Base-by-base conservation (phyloP, 2,888 invertebrate species). In the Siphonodentalium dalli region DNA sequence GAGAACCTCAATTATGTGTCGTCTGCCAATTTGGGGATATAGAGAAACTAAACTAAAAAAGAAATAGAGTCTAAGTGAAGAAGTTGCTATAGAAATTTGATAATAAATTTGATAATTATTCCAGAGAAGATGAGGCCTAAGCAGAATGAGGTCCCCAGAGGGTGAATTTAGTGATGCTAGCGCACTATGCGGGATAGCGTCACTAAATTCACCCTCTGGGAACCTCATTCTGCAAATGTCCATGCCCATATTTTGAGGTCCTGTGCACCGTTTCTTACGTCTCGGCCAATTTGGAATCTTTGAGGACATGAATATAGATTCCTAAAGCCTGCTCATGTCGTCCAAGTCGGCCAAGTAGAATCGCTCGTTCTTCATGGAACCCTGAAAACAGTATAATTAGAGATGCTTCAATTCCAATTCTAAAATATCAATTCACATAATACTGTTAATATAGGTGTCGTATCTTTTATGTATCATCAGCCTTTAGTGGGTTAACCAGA, bases 321-420 rank as follows among this genome's bases (percentile, higher is more conserved):
- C 91, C 89, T 40, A 99, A 84, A 0, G 94, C 95, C 78, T 95
- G 91, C 73, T 95, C 92, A 79, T 99, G 97, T 60, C 90, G 85
- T 0, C 92, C 93, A 23, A 97, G 84, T 68, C 91, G 89, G 0
- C 96, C 97, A 35, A 97, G 84, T 57, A 99, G 89, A n/a, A 98
- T 86, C 0, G 98, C 97, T 56, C 95, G 86, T 80, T 98, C 98
- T 78, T 97, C 95, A 74, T 91, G 89, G 71, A 98, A 84, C 53
- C 83, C 87, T 87, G 68, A 21, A 71, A 65, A 43, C 44, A 54
- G 31, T 18, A 52, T 23, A 28, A 18, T 38, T 3, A 3, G 3
- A 20, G 28, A 8, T 7, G 8, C 24, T n/a, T 7, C 24, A 41
- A 13, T 26, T 27, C 18, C 29, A 13, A 23, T 11, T 34, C n/a